Evolutionary conservation across 2,113 vertebrate genomes (phyloP).

Genomic region (Empidonax traillii): DNA sequence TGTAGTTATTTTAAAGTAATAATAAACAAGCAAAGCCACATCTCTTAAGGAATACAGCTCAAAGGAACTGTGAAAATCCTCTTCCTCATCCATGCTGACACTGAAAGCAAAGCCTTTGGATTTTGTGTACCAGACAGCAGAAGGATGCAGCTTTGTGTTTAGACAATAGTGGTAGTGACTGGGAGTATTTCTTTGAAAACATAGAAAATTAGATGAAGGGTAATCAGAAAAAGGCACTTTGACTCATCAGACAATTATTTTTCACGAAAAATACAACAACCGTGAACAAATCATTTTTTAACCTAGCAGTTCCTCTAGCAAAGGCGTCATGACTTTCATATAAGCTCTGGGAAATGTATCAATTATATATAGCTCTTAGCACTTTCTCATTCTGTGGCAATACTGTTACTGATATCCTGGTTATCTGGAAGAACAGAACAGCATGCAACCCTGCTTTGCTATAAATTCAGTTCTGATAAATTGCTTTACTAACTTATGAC

Average conservation of each 20-base stretch:
- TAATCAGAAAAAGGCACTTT: not conserved
- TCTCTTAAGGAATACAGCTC: not conserved
- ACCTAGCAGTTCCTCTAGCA: not conserved
- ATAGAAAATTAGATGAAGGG: not conserved
- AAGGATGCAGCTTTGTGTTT: not conserved
- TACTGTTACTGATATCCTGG: not conserved
- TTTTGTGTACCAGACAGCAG: not conserved
- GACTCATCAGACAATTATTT: not conserved
- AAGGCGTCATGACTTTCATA: not conserved
- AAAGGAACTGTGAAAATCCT: not conserved
- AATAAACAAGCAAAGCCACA: not conserved
- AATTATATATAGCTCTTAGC: not conserved
- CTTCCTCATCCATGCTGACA: not conserved
- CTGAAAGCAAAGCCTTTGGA: not conserved
- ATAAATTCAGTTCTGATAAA: not conserved
- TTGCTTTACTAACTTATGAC: not conserved
- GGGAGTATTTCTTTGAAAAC: not conserved
- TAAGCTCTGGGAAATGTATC: not conserved
- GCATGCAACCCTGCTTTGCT: not conserved
- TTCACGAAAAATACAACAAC: not conserved
- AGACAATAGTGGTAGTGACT: not conserved
- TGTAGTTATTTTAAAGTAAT: not conserved
- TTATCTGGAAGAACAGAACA: not conserved
- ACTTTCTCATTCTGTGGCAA: not conserved
- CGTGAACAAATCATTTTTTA: not conserved